Evolutionary conservation across 2,113 vertebrate species (phyloP).

Genomic region (Cervus canadensis): DNA sequence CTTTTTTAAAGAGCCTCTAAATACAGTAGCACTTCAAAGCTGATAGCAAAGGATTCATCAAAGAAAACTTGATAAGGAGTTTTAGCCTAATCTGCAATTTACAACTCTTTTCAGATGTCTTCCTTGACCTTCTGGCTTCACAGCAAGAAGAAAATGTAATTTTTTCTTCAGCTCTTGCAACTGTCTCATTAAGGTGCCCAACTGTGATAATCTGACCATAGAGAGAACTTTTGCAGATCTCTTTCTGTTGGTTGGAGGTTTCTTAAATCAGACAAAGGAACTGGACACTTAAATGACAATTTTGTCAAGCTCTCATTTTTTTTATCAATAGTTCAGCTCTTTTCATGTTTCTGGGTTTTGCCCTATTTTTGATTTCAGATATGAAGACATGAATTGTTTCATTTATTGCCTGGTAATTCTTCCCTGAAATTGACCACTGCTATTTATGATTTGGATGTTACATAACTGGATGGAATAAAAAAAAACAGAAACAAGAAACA

Average conservation of each 20-base stretch:
- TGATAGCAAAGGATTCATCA: constrained; percentile 24
- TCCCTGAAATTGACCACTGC: not conserved
- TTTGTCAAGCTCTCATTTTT: not conserved
- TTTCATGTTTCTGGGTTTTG: not conserved
- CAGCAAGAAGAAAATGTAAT: not conserved
- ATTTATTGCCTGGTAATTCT: not conserved
- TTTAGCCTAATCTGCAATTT: constrained; percentile 40
- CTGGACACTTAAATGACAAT: not conserved
- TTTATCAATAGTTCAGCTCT: not conserved
- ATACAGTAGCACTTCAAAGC: not conserved
- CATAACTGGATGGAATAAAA: constrained; percentile 32
- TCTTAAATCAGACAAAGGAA: not conserved
- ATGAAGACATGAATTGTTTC: not conserved
- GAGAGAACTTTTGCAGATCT: not conserved
- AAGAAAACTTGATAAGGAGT: constrained; percentile 15
- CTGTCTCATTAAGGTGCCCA: not conserved
- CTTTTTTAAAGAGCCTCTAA: not conserved
- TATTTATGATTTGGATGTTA: not conserved
- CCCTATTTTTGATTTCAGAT: not conserved
- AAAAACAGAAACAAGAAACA: not conserved
- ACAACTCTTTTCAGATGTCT: constrained; percentile 18
- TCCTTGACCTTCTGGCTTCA: not conserved
- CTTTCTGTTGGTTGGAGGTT: not conserved
- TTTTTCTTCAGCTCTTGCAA: not conserved
- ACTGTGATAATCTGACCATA: not conserved